Evolutionary conservation across 2,113 vertebrate genomes (phyloP), one percentile per base, ranked within the genome.

Genomic region (Girardinichthys multiradiatus): DNA sequence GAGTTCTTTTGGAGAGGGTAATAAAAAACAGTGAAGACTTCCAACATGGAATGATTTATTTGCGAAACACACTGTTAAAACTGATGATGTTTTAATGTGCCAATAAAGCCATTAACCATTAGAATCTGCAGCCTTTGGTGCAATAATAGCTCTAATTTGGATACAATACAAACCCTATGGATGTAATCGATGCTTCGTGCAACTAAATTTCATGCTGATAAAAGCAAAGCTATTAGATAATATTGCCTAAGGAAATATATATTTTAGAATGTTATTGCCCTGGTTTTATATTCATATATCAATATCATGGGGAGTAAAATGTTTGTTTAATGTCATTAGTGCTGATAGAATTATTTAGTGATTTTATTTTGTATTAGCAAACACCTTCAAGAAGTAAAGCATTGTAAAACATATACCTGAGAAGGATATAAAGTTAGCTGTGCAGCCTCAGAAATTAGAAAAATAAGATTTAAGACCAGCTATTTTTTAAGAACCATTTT

Each of bases 51-150:
- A 26, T 68, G 17, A 61, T 80, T 31, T 13, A 62, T 81, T 45
- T 21, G 57, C 57, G 4, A 6, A 82, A 28, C 39, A 19, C 29
- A 63, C 27, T 37, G 35, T 72, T 78, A 26, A 66, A 57, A 74
- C 45, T 68, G 64, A 37, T 57, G n/a, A 37, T 73, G 61, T 74
- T 71, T 72, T 73, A 76, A 78, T 81, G 65, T 77, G 42, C 64
- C 61, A 81, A 70, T 76, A 72, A 72, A 79, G 31, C 59, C 69
- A 64, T 37, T 62, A 83, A 62, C 28, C 65, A 76, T 72, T 59
- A 42, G 8, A 64, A 68, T 76, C 59, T 66, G 35, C 35, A 31
- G 61, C 68, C 72, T 70, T 27, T 14, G 57, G 57, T 39, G 26
- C 35, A 33, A 68, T 57, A 76, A 78, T 65, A 78, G 69, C 65